Evolutionary conservation across 1,140 invertebrate genomes (phyloP).

Genomic region (Meloidogyne hapla): DNA sequence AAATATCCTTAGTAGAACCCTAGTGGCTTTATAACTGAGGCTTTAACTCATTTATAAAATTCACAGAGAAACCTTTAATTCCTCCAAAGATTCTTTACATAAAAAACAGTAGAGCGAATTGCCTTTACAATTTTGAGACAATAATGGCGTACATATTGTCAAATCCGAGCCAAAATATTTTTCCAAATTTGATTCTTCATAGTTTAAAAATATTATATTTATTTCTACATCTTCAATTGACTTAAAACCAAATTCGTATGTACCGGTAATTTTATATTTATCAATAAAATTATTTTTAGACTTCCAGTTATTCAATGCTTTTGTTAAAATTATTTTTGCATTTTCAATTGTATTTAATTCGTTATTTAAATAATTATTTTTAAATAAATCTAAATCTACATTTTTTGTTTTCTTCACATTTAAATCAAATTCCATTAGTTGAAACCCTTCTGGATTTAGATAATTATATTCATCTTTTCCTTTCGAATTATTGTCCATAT

Average conservation of each 20-base stretch:
- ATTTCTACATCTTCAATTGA: constrained; percentile 1
- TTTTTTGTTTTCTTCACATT: not conserved
- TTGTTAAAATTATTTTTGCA: not conserved
- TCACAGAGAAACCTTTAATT: not conserved
- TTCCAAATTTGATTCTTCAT: not conserved
- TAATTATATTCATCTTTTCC: not conserved
- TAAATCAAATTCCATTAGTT: not conserved
- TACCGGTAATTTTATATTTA: not conserved
- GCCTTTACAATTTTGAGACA: not conserved
- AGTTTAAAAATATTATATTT: not conserved
- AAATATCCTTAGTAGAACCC: no score
- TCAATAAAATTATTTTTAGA: not conserved
- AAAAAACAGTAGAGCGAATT: not conserved
- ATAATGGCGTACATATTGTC: not conserved
- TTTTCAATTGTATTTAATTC: not conserved
- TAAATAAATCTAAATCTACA: not conserved
- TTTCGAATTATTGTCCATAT: not conserved
- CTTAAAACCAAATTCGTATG: not conserved
- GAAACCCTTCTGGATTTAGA: not conserved
- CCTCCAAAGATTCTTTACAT: not conserved
- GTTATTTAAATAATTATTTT: not conserved
- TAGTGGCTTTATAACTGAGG: no score
- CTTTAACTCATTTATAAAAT: no score
- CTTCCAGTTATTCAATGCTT: not conserved
- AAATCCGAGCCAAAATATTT: not conserved